Evolutionary conservation across 2,797 vertebrate genomes (phyloP).

Genomic region (Acrocephalus scirpaceus): DNA sequence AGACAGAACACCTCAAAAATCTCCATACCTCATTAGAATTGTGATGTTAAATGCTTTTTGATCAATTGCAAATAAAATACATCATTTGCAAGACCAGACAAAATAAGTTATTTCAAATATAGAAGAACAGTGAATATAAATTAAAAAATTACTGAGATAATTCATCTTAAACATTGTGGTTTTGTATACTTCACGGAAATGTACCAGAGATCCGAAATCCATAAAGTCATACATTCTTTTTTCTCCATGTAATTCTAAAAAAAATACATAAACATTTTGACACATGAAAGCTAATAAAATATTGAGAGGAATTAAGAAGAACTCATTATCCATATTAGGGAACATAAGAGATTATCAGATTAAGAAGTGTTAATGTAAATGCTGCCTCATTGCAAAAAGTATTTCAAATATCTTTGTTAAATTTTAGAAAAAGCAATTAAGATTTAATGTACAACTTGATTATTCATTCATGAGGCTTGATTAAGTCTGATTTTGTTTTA

Average conservation of each 20-base stretch:
- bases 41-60: neutral
- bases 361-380: neutral
- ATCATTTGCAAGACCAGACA: neutral
- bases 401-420: slow-evolving; percentile 32
- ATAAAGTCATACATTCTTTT: neutral
- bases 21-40: neutral
- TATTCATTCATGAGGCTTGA: slow-evolving; percentile 46
- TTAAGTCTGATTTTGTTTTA: slow-evolving; percentile 48
- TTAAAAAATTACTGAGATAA: neutral
- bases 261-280: neutral
- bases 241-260: neutral
- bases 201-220: neutral
- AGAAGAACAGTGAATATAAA: neutral
- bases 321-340: neutral
- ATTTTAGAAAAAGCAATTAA: slow-evolving; percentile 48
- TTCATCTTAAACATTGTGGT: neutral
- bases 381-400: neutral
- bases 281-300: neutral
- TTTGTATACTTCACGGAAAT: neutral
- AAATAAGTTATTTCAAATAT: neutral
- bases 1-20: neutral
- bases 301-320: neutral
- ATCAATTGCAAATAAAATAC: neutral
- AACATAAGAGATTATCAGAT: neutral
- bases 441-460: slow-evolving; percentile 38